Conservation (phyloP, 2,113 vertebrate species). For the Oreotragus oreotragus region DNA sequence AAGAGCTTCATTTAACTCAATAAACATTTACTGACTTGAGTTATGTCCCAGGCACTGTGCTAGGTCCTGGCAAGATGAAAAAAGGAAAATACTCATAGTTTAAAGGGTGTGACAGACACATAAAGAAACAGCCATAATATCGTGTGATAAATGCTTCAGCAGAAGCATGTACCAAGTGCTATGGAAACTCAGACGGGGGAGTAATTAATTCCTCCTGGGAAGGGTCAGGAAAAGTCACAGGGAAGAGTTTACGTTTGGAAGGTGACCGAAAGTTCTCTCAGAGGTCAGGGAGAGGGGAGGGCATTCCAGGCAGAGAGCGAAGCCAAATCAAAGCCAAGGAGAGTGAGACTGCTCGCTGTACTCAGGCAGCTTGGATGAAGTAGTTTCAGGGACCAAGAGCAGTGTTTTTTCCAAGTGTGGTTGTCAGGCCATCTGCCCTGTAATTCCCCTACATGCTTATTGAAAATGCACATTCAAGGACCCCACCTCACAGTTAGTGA, state of each 20-base stretch:
- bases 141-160: constrained; percentile 48
- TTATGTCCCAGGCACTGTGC: constrained; percentile 51
- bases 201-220: constrained; percentile 54
- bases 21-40: constrained; percentile 49
- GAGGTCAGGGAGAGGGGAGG: neutral
- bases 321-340: neutral
- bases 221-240: constrained; percentile 54
- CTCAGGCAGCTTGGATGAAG: neutral
- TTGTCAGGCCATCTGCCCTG: neutral
- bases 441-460: neutral
- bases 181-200: neutral
- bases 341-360: neutral
- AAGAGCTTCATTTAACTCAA: constrained; percentile 39
- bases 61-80: constrained; percentile 27
- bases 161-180: constrained; percentile 30
- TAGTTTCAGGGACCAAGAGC: neutral
- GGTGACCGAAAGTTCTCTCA: constrained; percentile 52
- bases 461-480: neutral
- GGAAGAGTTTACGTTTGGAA: constrained; percentile 54
- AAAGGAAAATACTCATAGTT: constrained; percentile 48
- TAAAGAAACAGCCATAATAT: constrained; percentile 38
- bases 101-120: constrained; percentile 43
- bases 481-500: neutral
- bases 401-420: neutral
- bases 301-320: constrained; percentile 17